Evolutionary conservation across 2,888 invertebrate species (phyloP).

Genomic region (Chrysolina haemoptera): DNA sequence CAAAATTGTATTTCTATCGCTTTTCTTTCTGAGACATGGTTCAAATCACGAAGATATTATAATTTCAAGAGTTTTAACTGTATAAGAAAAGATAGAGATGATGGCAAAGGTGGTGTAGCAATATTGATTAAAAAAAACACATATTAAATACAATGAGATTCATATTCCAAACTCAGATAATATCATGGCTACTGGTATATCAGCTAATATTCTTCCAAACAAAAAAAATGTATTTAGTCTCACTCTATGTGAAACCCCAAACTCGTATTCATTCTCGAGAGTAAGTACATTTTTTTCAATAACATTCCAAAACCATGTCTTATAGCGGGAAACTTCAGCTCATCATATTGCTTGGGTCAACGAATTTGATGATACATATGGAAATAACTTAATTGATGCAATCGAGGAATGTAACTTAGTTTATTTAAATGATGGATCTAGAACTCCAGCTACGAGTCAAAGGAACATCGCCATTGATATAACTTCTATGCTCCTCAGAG

Average conservation of each 20-base stretch:
- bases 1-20: no score
- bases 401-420: not conserved
- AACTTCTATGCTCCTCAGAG: not conserved
- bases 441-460: not conserved
- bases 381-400: not conserved
- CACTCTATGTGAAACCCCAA: conserved; percentile 13
- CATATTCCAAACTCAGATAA: not conserved
- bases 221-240: not conserved
- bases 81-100: not conserved
- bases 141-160: not conserved
- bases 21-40: no score
- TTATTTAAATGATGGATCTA: no score
- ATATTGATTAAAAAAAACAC: not conserved
- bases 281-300: not conserved
- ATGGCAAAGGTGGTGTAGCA: not conserved
- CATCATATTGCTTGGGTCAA: conserved; percentile 13
- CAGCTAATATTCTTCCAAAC: not conserved
- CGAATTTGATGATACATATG: conserved; percentile 8
- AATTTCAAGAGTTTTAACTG: not conserved
- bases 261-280: not conserved
- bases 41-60: no score
- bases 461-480: not conserved
- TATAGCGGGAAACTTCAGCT: conserved; percentile 16
- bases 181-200: not conserved
- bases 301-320: conserved; percentile 13